Evolutionary conservation across 2,888 invertebrate genomes (phyloP), one percentile per base, ranked within the genome.

Genomic region (Mesorhabditis spiculigera): DNA sequence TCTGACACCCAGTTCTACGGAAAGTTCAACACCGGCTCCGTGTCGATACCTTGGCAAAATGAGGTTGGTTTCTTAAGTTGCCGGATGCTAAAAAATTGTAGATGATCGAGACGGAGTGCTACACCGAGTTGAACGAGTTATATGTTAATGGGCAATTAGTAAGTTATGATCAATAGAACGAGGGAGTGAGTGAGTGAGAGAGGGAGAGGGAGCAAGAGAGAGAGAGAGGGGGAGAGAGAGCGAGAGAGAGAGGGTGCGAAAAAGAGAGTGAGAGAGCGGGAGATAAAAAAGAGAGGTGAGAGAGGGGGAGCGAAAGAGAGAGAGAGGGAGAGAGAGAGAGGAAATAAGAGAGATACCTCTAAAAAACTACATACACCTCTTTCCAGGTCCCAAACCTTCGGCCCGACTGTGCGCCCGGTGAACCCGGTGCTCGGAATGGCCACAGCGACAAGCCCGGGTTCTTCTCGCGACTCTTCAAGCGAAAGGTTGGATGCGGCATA

Each of bases 41-140:
- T 98, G 78, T 95, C 95, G 83, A 97, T 98, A 86, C 97, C 98
- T 42, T 98, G 97, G 97, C 98, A 98, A 90, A 91, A 90, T 78
- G 98, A 98, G 89, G 91, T 91, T 84, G 81, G 79, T 73, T 41
- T 5, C 10, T 8, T 45, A 61, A 42, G 43, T n/a, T 50, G 28
- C 13, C 8, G 8, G 44, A 65, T 44, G 43, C 8, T 8, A 16
- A 50, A 61, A 50, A 67, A 50, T 86, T 88, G 63, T 87, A 91
- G 92, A 98, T 98, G 95, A 91, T 98, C 85, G 97, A 98, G 89
- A 98, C 96, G 0, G 96, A 96, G 85, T 97, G 97, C 88, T 98
- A 92, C 88, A 90, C 92, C 78, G 97, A 98, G 87, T 90, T 98
- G 84, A 98, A 97, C 87, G 94, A 94, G 87, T 92, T 92, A 16